phyloP scores from a whole-genome alignment of 2,113 vertebrate species.

The Holacanthus passer region DNA sequence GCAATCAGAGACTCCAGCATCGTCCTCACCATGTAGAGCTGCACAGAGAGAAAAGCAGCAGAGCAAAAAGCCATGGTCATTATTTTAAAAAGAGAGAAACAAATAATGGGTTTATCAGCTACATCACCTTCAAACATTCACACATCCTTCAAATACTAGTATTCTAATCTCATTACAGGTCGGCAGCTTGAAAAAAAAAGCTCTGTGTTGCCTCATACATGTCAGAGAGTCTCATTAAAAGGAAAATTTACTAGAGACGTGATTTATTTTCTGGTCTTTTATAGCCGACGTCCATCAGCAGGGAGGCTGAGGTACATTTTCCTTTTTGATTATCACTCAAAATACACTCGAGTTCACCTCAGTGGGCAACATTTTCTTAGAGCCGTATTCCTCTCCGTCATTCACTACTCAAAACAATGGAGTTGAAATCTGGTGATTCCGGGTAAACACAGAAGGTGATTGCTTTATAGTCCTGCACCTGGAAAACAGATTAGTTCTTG shows the following conservation, averaged over 20 bases:
- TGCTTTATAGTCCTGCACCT: slow-evolving; percentile 24
- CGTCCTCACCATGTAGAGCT: slow-evolving; percentile 99
- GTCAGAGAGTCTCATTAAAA: not conserved
- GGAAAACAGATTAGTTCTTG: slow-evolving; percentile 46
- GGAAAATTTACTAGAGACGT: not conserved
- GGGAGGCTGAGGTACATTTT: not conserved
- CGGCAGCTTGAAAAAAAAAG: not conserved
- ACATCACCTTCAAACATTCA: not conserved
- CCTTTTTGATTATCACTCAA: not conserved
- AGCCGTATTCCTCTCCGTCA: not conserved
- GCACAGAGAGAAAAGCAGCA: not conserved
- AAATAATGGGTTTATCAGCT: not conserved
- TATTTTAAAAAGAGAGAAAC: too few species aligned
- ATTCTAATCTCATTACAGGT: not conserved
- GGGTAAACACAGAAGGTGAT: slow-evolving; percentile 12
- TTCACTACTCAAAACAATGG: not conserved
- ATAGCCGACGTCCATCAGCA: not conserved
- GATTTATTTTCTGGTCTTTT: not conserved
- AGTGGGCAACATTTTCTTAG: not conserved
- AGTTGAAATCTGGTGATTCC: not conserved
- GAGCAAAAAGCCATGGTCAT: not conserved
- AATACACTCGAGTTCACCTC: not conserved
- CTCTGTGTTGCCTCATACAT: not conserved
- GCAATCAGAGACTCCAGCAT: slow-evolving; percentile 99
- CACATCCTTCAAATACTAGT: not conserved